A percentile compares a stretch with the other conserved stretches of the same genome.
Evolutionary conservation across 2,113 vertebrate genomes (phyloP).

Genomic region (Strix uralensis): DNA sequence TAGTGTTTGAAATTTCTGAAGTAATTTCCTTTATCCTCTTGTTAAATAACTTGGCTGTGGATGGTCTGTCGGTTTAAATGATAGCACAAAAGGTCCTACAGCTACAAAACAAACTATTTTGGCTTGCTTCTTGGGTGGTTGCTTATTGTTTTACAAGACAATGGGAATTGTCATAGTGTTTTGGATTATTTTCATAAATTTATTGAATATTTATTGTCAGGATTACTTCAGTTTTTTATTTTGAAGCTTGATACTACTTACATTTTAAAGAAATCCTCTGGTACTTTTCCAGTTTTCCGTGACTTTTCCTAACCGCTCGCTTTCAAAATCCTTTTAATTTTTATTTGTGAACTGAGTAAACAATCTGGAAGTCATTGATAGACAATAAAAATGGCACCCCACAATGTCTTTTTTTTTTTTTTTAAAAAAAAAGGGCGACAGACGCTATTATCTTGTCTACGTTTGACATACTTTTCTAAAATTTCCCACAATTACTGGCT

Average conservation of each 20-base stretch:
- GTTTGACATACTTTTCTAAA: constrained; percentile 47
- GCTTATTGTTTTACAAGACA: constrained; percentile 53
- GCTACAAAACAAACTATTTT: constrained; percentile 52
- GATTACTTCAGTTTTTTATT: constrained; percentile 11
- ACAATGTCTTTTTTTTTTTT: not conserved
- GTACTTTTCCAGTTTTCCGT: not conserved
- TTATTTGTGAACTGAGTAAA: constrained; percentile 36
- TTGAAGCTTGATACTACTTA: constrained; percentile 21
- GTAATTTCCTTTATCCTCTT: not conserved
- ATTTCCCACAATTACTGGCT: constrained; percentile 55
- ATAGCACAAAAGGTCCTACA: constrained; percentile 38
- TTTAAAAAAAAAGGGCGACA: not conserved
- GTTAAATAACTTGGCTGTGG: not conserved
- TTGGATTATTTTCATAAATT: constrained; percentile 45
- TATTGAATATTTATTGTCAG: constrained; percentile 48
- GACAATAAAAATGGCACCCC: constrained; percentile 48
- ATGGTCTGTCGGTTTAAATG: not conserved
- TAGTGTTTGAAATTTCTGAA: not conserved
- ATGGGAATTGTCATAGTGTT: constrained; percentile 35
- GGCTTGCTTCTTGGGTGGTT: constrained; percentile 50
- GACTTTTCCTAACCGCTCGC: not conserved
- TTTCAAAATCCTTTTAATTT: constrained; percentile 32
- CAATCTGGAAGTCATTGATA: constrained; percentile 61
- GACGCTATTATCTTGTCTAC: constrained; percentile 48
- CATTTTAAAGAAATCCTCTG: constrained; percentile 11